phyloP scores from a whole-genome alignment of 2,113 vertebrate genomes.

The Aepyceros melampus region DNA sequence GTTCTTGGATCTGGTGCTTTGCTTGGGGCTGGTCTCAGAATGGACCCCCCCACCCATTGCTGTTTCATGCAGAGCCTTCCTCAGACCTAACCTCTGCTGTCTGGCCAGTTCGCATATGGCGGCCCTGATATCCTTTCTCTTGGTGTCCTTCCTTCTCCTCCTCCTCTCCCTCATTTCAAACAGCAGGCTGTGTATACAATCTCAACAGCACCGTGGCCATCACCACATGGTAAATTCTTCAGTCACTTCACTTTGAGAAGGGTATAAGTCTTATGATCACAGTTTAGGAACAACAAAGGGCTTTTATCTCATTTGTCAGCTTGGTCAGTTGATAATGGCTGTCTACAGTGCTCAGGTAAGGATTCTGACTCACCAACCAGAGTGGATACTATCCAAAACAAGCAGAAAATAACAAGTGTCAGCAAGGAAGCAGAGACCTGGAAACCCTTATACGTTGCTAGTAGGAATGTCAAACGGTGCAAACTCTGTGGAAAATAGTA shows the following conservation, averaged over 20 bases:
- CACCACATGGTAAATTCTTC: background rate
- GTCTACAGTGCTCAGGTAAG: background rate
- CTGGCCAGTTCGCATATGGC: background rate
- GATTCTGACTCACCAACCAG: background rate
- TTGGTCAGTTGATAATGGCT: background rate
- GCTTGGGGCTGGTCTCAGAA: background rate
- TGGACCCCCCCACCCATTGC: rapidly evolving
- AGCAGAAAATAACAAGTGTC: background rate
- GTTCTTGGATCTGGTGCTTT: background rate
- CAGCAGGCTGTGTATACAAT: rapidly evolving
- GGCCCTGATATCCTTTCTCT: background rate
- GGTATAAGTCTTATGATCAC: background rate
- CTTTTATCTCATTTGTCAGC: background rate
- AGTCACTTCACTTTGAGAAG: background rate
- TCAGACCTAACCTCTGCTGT: background rate
- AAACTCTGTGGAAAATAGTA: background rate
- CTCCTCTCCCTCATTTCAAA: background rate
- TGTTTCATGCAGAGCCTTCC: background rate
- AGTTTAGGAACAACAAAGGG: background rate
- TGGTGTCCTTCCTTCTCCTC: background rate
- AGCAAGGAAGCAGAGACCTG: background rate
- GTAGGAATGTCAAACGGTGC: background rate
- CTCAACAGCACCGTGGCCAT: rapidly evolving
- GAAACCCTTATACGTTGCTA: rapidly evolving
- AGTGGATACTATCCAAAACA: background rate